Percentiles rank a stretch among this genome's conserved stretches.
phyloP scores from a whole-genome alignment of 2,797 vertebrate species.

The Ceryle rudis region DNA sequence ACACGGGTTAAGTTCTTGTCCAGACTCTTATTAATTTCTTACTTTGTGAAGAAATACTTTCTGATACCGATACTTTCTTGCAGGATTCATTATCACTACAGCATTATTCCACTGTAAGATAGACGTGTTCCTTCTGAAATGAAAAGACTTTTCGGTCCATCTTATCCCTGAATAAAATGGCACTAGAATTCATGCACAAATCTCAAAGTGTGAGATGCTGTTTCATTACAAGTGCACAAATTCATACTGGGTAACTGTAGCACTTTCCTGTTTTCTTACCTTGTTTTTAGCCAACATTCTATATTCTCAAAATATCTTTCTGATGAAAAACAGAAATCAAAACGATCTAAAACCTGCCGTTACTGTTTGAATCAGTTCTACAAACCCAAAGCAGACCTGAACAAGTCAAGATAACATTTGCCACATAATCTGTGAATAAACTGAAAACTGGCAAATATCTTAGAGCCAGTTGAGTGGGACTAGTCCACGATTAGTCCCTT shows the following conservation, averaged over 20 bases:
- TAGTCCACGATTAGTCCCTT: neutral
- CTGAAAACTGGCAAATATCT: neutral
- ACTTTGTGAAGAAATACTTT: neutral
- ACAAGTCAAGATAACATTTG: neutral
- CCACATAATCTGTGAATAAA: neutral
- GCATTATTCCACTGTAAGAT: neutral
- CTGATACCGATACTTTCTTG: neutral
- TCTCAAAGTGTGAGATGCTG: neutral
- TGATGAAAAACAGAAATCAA: neutral
- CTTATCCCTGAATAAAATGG: neutral
- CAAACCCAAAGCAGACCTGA: neutral
- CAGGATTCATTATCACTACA: neutral
- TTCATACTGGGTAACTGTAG: neutral
- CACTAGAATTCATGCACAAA: neutral
- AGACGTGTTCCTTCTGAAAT: neutral
- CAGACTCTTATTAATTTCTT: neutral
- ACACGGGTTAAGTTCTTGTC: neutral
- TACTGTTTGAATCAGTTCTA: neutral
- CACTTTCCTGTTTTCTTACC: neutral
- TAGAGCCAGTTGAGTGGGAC: neutral
- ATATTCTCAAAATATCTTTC: neutral
- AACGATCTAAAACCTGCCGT: neutral
- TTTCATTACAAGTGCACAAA: neutral
- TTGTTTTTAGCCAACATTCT: neutral
- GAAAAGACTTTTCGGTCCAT: neutral